Conservation (phyloP, 2,797 vertebrate species). For the Typhlichthys subterraneus region DNA sequence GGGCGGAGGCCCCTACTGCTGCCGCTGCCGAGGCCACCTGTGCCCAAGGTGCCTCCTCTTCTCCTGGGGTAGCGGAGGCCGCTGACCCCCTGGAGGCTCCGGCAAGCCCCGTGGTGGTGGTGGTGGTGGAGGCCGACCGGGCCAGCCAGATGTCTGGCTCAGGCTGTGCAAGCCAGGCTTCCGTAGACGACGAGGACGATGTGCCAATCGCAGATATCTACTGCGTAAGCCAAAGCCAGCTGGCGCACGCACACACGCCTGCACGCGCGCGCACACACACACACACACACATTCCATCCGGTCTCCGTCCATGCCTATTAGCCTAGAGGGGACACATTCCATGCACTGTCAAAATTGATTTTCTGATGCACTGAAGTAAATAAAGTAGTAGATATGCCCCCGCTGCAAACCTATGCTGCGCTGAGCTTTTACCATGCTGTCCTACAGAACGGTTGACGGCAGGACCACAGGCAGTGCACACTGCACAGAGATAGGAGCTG, state of each 20-base stretch:
- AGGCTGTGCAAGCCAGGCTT: constrained; percentile 90
- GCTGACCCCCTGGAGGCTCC: constrained; percentile 21
- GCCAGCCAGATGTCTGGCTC: constrained; percentile 90
- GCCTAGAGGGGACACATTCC: no score
- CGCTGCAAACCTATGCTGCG: not conserved
- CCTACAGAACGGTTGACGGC: constrained; percentile 61
- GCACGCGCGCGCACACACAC: constrained; percentile 1
- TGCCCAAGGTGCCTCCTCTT: constrained; percentile 43
- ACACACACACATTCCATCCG: not conserved
- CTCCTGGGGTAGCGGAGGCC: constrained; percentile 28
- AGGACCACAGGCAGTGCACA: constrained; percentile 29
- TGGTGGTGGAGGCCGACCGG: constrained; percentile 79
- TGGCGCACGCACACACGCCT: constrained; percentile 1
- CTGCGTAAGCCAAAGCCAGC: constrained; percentile 84
- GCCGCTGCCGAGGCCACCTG: constrained; percentile 53
- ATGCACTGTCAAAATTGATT: no score
- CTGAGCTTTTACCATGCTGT: constrained; percentile 42
- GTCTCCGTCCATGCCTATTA: not conserved
- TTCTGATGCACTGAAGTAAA: no score
- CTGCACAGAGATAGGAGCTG: constrained; percentile 19
- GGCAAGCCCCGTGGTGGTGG: constrained; percentile 60
- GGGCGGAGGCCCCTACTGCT: constrained; percentile 23
- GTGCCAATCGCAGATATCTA: constrained; percentile 93
- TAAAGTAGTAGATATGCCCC: no score
- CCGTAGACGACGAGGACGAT: constrained; percentile 89